Evolutionary conservation across 2,888 invertebrate species (phyloP).

Genomic region (Ophion obscuratus): DNA sequence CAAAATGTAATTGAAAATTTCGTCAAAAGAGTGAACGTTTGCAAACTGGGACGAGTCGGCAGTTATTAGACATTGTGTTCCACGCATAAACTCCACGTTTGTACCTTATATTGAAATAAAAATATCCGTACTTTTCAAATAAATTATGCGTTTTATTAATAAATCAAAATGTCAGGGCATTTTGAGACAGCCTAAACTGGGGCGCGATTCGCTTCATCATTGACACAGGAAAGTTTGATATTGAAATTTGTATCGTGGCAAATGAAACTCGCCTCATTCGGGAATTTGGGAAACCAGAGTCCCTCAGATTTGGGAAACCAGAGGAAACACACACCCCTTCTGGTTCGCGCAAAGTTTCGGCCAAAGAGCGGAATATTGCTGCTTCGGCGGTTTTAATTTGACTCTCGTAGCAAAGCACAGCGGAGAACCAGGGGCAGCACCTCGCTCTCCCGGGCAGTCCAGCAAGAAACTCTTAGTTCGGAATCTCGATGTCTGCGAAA

Average conservation of each 20-base stretch:
- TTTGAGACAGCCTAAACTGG: too few species aligned
- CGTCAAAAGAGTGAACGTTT: too few species aligned
- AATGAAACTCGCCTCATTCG: conserved; percentile 1
- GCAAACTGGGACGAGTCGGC: too few species aligned
- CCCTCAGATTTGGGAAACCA: conserved; percentile 29
- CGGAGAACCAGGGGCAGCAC: conserved; percentile 34
- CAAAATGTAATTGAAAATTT: too few species aligned
- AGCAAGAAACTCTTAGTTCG: conserved; percentile 49
- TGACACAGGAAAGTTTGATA: not conserved
- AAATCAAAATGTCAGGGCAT: too few species aligned
- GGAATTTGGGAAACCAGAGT: conserved; percentile 23
- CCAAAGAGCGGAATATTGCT: conserved; percentile 59
- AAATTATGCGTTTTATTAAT: too few species aligned
- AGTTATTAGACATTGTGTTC: too few species aligned
- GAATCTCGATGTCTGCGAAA: conserved; percentile 48
- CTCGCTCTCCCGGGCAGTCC: conserved; percentile 15
- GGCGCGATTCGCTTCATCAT: not conserved
- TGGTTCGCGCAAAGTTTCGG: conserved; percentile 45
- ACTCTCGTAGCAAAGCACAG: conserved; percentile 11
- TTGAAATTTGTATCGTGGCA: not conserved
- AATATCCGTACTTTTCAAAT: too few species aligned
- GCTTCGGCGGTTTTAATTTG: conserved; percentile 60
- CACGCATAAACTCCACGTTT: too few species aligned
- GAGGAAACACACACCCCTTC: conserved; percentile 27
- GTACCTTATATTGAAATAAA: too few species aligned